phyloP scores from a whole-genome alignment of 2,888 invertebrate species.

The Emesis furor region DNA sequence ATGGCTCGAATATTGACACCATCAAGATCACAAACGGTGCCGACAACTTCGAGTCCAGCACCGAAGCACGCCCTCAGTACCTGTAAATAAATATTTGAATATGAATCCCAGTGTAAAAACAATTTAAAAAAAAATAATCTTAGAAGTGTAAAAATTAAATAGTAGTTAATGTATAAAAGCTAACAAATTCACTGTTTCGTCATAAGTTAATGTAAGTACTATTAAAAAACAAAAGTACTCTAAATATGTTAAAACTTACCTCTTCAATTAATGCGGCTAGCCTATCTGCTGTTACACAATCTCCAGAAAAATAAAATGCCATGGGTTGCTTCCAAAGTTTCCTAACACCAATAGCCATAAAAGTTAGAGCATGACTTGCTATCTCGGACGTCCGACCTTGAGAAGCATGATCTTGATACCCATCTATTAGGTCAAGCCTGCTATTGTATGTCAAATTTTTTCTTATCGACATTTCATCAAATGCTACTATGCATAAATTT shows the following conservation, averaged over 20 bases:
- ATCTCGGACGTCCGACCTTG: background rate
- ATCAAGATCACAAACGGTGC: slow-evolving; percentile 1
- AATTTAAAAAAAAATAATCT: no score
- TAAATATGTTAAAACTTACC: background rate
- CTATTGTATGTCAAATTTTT: slow-evolving; percentile 18
- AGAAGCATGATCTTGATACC: background rate
- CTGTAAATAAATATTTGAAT: background rate
- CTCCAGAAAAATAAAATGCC: slow-evolving; percentile 2
- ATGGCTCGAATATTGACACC: background rate
- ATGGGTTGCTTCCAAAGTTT: background rate
- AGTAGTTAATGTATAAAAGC: no score
- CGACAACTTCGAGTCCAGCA: background rate
- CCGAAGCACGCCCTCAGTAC: background rate
- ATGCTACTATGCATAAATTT: background rate
- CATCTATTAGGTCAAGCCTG: background rate
- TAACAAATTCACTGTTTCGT: no score
- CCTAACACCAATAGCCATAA: slow-evolving; percentile 1
- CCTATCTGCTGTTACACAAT: background rate
- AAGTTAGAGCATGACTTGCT: slow-evolving; percentile 17
- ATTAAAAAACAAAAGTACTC: no score
- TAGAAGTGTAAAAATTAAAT: no score
- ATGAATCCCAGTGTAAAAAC: no score
- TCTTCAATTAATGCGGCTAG: background rate
- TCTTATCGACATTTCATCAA: background rate
- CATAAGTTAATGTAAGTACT: no score